Evolutionary conservation across 1,140 invertebrate genomes (phyloP), one percentile per base, ranked within the genome.

Genomic region (Philotrypesis tridentata): DNA sequence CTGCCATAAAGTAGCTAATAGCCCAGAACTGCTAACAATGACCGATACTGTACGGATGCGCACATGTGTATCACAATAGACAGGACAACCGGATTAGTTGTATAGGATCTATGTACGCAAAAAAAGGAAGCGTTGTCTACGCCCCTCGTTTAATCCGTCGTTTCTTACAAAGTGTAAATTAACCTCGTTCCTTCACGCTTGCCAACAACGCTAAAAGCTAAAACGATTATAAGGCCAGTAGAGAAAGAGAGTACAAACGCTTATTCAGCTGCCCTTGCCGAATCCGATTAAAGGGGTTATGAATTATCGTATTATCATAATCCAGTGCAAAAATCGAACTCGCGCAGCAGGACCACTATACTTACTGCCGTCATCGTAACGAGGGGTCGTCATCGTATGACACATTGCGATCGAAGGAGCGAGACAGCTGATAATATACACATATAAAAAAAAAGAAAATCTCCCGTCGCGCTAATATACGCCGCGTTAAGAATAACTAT

Each of bases 231-330:
- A 73, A 70, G 31, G 2, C 21, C 33, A 37, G 33, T 37, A 37
- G 33, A 37, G 3, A 37, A 37, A 37, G 9, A 9, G 33, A 37
- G 31, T n/a, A 21, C 43, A 2, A 7, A 9, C 6, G 70, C 23
- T n/a, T 74, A 72, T 63, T 55, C 48, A 55, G 27, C 67, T 70
- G 48, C 17, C 14, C 55, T 61, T 67, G 4, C 9, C 29, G 37
- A 43, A 81, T 82, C 74, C 74, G 80, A 82, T 82, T 82, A 82
- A 72, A 70, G 17, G 80, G 73, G 31, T 81, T 61, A 72, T 72
- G 74, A 82, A 77, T 72, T 77, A 82, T 60, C 23, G 80, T 27
- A 82, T 82, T 82, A 82, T 77, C 73, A 72, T 82, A 72, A 82
- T 77, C 74, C 74, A 43, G 12, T 55, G 48, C 14, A 27, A 76